Base-by-base conservation (phyloP, 2,113 vertebrate species). In the Collichthys lucidus region DNA sequence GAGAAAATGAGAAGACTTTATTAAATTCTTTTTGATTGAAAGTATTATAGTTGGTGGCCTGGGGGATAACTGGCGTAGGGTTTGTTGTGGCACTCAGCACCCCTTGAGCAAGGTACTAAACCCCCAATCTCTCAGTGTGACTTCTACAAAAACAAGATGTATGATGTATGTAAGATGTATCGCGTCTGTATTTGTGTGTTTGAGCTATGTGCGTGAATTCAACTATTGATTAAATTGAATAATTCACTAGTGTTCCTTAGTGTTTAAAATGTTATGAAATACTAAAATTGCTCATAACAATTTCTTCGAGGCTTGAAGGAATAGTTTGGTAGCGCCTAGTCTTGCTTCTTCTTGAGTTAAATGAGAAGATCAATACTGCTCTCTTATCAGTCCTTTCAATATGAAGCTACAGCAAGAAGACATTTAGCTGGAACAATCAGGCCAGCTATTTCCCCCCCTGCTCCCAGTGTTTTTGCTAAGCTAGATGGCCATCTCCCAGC, bases 1-100 rank as follows among this genome's bases (percentile, higher is more conserved):
- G 60, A 68, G 61, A 74, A 62, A 83, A 81, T 70, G 65, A 73
- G 72, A 88, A 42, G 67, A 84, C 85, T 91, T 86, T 81, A 87
- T 91, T 85, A 84, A 90, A 75, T 67, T 62, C 55, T 86, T 85
- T 81, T 79, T 76, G 62, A 59, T 82, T 79, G 22, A 64, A 76
- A 53, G 60, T 65, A 50, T 63, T 66, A 35, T 29, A 66, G 44
- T 19, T 76, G 14, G 65, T 55, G 79, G 56, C 80, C 67, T 9
- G 9, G 61, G 65, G 11, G 64, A 26, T 20, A 10, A 40, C 63
- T n/a, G 14, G 24, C 55, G 16, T 47, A 35, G 12, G 19, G 10
- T 56, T 40, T 24, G 9, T 49, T 49, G 55, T 62, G 61, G 5
- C 31, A 35, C 42, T 60, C 5, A 24, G n/a, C 59, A 7, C 68